Evolutionary conservation across 2,113 vertebrate genomes (phyloP).

Genomic region (Epinephelus moara): DNA sequence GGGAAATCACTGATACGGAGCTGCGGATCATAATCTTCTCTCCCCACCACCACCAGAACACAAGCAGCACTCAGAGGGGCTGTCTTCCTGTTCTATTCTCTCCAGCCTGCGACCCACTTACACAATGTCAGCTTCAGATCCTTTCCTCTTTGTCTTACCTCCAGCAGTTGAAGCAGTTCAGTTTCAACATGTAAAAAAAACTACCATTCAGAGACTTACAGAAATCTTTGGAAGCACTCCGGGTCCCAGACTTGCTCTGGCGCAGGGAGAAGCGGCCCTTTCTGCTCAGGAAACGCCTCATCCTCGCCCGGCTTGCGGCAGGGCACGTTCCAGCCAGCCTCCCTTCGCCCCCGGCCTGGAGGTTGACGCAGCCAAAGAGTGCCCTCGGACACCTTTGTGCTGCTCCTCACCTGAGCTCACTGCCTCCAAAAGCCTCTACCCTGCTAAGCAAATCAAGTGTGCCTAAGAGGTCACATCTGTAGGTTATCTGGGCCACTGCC

Average conservation of each 20-base stretch:
- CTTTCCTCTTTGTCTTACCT: slow-evolving; percentile 21
- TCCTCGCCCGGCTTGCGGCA: slow-evolving; percentile 80
- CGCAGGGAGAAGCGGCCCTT: slow-evolving; percentile 77
- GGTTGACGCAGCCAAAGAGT: slow-evolving; percentile 67
- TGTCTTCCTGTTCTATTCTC: slow-evolving; percentile 25
- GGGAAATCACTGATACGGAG: slow-evolving; percentile 22
- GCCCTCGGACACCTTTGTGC: slow-evolving; percentile 64
- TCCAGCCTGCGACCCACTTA: slow-evolving; percentile 51
- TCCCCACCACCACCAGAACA: slow-evolving; percentile 4
- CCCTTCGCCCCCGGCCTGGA: slow-evolving; percentile 69
- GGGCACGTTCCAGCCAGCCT: slow-evolving; percentile 79
- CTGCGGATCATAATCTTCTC: slow-evolving; percentile 18
- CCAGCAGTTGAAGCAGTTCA: slow-evolving; percentile 25
- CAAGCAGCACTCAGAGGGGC: slow-evolving; percentile 5
- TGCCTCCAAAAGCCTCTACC: slow-evolving; percentile 42
- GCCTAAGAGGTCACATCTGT: slow-evolving; percentile 71
- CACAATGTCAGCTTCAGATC: slow-evolving; percentile 5
- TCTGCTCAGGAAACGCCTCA: slow-evolving; percentile 77
- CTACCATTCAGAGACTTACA: slow-evolving; percentile 80
- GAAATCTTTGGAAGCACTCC: slow-evolving; percentile 85
- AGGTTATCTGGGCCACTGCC: slow-evolving; percentile 24
- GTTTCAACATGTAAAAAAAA: slow-evolving; percentile 25
- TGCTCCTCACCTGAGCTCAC: slow-evolving; percentile 61
- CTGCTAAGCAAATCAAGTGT: slow-evolving; percentile 18
- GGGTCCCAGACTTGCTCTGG: slow-evolving; percentile 79